These are phyloP conservation scores for Epizoanthus rinbou DNA, from an alignment of 92 coral and sea anemone genomes.

Conservation along the genomic window DNA sequence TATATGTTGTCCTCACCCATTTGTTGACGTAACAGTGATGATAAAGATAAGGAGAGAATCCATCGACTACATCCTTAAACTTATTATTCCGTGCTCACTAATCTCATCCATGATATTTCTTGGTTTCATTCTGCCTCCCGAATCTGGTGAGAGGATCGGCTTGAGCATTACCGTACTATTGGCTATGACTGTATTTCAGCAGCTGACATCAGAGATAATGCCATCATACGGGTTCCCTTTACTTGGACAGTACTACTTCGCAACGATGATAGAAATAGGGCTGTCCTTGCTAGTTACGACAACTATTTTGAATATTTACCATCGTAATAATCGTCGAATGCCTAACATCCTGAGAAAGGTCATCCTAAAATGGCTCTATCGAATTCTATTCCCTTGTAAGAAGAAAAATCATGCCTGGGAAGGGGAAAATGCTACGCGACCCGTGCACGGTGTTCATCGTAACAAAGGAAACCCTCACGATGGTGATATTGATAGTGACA, in stretches of 20 bases:
- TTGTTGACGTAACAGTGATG: conserved; percentile 50
- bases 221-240: conserved; percentile 67
- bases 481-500: conserved; percentile 25
- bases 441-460: conserved; percentile 1
- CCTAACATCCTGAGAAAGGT: conserved; percentile 61
- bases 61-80: conserved; percentile 59
- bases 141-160: conserved; percentile 68
- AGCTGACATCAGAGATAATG: conserved; percentile 64
- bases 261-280: conserved; percentile 64
- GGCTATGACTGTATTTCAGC: conserved; percentile 72
- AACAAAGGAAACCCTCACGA: background rate
- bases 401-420: conserved; percentile 28
- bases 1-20: conserved; percentile 54
- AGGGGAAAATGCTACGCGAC: background rate
- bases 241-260: conserved; percentile 68
- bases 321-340: conserved; percentile 67
- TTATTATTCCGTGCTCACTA: conserved; percentile 64
- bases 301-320: conserved; percentile 59
- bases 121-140: conserved; percentile 67
- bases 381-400: conserved; percentile 41
- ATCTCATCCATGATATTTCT: conserved; percentile 72
- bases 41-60: conserved; percentile 59
- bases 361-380: conserved; percentile 54
- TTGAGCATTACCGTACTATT: conserved; percentile 63
- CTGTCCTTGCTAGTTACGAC: conserved; percentile 59